phyloP scores from a whole-genome alignment of 1,140 invertebrate genomes.

The Latrodectus geometricus region DNA sequence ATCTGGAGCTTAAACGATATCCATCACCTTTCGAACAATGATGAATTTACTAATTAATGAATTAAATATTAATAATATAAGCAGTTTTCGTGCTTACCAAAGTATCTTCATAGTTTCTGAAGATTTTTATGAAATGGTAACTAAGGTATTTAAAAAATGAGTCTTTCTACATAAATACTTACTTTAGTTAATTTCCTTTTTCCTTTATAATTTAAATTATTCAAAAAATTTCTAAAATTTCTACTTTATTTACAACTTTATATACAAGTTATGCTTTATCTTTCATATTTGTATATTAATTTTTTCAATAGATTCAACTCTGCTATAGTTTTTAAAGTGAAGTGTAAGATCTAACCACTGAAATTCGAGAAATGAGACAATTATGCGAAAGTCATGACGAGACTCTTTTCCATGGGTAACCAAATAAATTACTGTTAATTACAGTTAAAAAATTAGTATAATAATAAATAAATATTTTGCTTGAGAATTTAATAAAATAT shows the following conservation, averaged over 20 bases:
- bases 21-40: not conserved
- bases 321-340: constrained; percentile 34
- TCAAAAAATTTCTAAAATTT: no score
- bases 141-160: no score
- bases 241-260: no score
- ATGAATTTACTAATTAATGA: not conserved
- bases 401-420: constrained; percentile 56
- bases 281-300: no score
- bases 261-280: no score
- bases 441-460: no score
- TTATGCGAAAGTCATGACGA: constrained; percentile 57
- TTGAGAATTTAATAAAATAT: not conserved
- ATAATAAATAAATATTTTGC: no score
- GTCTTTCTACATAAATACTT: no score
- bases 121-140: not conserved
- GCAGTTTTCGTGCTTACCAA: not conserved
- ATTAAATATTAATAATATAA: not conserved
- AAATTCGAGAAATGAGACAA: constrained; percentile 44
- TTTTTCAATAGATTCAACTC: constrained; percentile 43
- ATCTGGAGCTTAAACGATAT: not conserved
- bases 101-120: not conserved
- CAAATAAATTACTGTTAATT: no score
- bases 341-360: constrained; percentile 13
- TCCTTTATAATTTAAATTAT: no score
- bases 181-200: no score